phyloP scores from a whole-genome alignment of 2,888 invertebrate species.

The Tachina lurida region DNA sequence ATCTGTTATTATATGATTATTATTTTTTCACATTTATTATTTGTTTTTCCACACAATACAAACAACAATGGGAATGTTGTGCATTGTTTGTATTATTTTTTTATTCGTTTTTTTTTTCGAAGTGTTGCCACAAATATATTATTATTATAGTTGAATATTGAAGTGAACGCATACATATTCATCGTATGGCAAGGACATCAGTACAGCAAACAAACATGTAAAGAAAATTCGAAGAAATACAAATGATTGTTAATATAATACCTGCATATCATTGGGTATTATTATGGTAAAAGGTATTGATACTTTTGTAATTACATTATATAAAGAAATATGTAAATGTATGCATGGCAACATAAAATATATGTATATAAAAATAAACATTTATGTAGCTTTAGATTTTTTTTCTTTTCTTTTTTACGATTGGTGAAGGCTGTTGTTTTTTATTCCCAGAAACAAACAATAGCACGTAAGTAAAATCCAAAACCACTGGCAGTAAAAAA shows the following conservation, averaged over 20 bases:
- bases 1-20: constrained; percentile 77
- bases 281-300: constrained; percentile 4
- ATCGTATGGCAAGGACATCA: constrained; percentile 30
- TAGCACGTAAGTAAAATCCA: not conserved
- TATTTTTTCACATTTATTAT: constrained; percentile 21
- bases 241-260: constrained; percentile 45
- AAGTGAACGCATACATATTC: constrained; percentile 42
- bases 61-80: constrained; percentile 34
- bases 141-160: constrained; percentile 12
- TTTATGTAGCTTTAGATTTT: too few relatives aligned
- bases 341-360: not conserved
- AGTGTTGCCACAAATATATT: constrained; percentile 10
- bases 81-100: not conserved
- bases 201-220: constrained; percentile 35
- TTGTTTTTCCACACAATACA: not conserved
- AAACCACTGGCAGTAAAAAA: not conserved
- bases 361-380: not conserved
- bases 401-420: too few relatives aligned
- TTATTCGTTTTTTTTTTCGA: constrained; percentile 25
- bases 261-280: not conserved
- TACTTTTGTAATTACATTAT: not conserved
- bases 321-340: not conserved
- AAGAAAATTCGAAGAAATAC: constrained; percentile 56
- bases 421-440: too few relatives aligned
- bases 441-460: not conserved